Evolutionary conservation across 2,888 invertebrate genomes (phyloP).

Genomic region (Leucozona laternaria): DNA sequence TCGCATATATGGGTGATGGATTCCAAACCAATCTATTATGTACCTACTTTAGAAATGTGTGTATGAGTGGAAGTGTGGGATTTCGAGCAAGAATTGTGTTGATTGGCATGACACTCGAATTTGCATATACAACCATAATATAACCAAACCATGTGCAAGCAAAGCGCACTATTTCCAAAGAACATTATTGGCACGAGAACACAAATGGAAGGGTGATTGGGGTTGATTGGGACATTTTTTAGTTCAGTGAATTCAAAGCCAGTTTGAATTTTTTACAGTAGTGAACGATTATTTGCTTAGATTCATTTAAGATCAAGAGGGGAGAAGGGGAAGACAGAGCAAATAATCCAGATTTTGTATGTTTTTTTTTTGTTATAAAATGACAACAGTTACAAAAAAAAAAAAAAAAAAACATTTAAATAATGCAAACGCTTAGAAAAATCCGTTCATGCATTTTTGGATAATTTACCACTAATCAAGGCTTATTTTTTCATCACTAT

Average conservation of each 20-base stretch:
- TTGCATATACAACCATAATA: constrained; percentile 32
- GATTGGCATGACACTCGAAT: constrained; percentile 66
- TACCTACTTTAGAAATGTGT: constrained; percentile 11
- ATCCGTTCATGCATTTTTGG: not conserved
- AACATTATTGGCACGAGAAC: constrained; percentile 52
- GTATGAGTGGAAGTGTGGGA: not conserved
- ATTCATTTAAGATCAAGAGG: not conserved
- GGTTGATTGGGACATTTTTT: constrained; percentile 19
- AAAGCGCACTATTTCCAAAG: constrained; percentile 27
- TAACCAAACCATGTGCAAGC: constrained; percentile 50
- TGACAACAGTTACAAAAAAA: not conserved
- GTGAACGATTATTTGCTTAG: not conserved
- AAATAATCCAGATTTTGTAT: not conserved
- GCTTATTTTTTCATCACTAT: not conserved
- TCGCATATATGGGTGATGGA: constrained; percentile 63
- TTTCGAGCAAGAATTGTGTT: constrained; percentile 38
- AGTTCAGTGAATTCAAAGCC: constrained; percentile 52
- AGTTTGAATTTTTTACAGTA: constrained; percentile 25
- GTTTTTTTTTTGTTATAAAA: not conserved
- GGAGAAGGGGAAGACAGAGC: not conserved
- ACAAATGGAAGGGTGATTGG: not conserved
- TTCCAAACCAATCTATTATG: constrained; percentile 63
- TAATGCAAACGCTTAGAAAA: not conserved
- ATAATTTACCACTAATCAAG: not conserved
- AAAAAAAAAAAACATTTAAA: not conserved